Percentiles rank a stretch among this genome's conserved stretches.
Evolutionary conservation across 64 coral and sea anemone species (phyloP).

Genomic region (Actinia tenebrosa): DNA sequence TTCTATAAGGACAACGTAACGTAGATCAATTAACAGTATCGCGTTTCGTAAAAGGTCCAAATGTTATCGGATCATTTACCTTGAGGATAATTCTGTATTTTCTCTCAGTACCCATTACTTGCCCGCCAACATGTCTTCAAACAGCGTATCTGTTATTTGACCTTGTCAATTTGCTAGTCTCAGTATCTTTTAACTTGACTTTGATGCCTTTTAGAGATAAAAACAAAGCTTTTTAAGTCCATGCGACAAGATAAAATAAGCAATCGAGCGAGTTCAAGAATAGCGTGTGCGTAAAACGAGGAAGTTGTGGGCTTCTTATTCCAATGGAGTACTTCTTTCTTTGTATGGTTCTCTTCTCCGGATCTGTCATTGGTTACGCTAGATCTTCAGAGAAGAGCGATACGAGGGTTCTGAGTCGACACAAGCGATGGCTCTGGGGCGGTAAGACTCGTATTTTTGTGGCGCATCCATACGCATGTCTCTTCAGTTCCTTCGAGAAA

Average conservation of each 20-base stretch:
- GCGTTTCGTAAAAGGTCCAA: neutral
- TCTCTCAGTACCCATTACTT: slow-evolving; percentile 5
- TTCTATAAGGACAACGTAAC: neutral
- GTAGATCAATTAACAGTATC: slow-evolving; percentile 1
- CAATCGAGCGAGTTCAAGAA: neutral
- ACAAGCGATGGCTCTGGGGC: slow-evolving; percentile 12
- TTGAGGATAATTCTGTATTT: slow-evolving; percentile 9
- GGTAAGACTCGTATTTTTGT: neutral
- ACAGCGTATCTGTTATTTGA: neutral
- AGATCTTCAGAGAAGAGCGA: neutral
- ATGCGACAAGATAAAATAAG: neutral
- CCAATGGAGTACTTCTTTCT: neutral
- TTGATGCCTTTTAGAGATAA: slow-evolving; percentile 16
- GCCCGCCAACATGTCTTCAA: slow-evolving; percentile 21
- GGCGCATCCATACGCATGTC: neutral
- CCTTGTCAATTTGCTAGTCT: slow-evolving; percentile 12
- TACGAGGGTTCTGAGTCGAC: neutral
- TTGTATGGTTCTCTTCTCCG: neutral
- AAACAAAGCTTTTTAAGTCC: neutral
- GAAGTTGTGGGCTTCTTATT: neutral
- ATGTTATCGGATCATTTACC: slow-evolving; percentile 15
- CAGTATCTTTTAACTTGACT: slow-evolving; percentile 18
- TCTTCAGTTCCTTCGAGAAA: neutral
- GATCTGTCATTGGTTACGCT: neutral
- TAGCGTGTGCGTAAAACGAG: neutral